Conservation (phyloP, 2,113 vertebrate genomes). For the Percina caprodes region DNA sequence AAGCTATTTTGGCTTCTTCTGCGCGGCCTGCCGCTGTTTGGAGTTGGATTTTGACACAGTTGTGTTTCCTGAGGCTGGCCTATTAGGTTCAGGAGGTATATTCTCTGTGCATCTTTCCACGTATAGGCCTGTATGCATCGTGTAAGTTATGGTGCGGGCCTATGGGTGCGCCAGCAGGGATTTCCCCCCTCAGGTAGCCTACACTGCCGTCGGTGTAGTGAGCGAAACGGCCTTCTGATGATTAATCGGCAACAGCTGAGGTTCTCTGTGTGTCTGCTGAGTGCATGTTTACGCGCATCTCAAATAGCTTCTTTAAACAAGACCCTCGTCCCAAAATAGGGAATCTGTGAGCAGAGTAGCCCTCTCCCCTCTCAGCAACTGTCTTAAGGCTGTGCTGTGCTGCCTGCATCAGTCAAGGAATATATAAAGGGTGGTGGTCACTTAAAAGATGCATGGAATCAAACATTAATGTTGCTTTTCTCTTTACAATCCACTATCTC, state of each 20-base stretch:
- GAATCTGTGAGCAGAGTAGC: conserved; percentile 54
- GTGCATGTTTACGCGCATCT: conserved; percentile 90
- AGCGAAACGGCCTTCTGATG: conserved; percentile 66
- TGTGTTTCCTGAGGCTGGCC: neutral
- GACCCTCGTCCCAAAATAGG: conserved; percentile 88
- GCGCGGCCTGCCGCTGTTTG: neutral
- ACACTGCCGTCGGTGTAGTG: conserved; percentile 38
- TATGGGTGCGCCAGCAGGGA: conserved; percentile 60
- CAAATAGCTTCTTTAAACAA: conserved; percentile 88
- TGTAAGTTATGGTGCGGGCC: conserved; percentile 39
- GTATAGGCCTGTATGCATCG: neutral
- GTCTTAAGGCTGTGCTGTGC: conserved; percentile 3
- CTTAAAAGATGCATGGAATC: conserved; percentile 2
- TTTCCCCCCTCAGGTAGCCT: conserved; percentile 66
- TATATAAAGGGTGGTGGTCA: neutral
- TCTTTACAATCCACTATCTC: neutral
- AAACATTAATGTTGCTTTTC: neutral
- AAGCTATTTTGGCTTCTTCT: neutral
- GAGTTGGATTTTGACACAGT: neutral
- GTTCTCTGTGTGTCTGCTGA: conserved; percentile 83
- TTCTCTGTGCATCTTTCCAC: neutral
- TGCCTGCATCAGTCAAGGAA: conserved; percentile 35
- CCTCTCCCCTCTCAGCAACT: conserved; percentile 48
- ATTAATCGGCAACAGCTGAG: conserved; percentile 93
- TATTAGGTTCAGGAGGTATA: neutral